Conservation (phyloP, 2,888 invertebrate species). For the Drosophila neotestacea region DNA sequence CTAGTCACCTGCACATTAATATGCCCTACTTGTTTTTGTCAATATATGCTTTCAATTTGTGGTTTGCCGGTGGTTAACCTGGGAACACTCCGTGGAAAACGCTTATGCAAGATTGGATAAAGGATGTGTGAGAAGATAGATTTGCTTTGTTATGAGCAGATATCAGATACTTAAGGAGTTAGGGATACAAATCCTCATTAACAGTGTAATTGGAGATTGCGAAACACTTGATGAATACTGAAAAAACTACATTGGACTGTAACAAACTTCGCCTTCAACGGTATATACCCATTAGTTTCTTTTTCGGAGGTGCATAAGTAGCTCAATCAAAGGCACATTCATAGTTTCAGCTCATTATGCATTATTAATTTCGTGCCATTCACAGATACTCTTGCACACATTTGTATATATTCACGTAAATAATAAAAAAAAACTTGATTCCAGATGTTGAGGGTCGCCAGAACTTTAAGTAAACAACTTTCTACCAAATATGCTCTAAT, state of each 20-base stretch:
- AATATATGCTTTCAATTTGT: constrained; percentile 4
- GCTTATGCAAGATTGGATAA: background rate
- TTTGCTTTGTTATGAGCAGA: background rate
- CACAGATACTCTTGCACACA: constrained; percentile 18
- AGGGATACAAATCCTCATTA: background rate
- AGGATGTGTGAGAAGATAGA: background rate
- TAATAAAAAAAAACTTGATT: constrained; percentile 37
- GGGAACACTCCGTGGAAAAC: background rate
- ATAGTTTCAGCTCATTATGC: constrained; percentile 62
- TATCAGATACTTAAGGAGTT: background rate
- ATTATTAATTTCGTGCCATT: constrained; percentile 53
- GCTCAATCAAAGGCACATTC: constrained; percentile 51
- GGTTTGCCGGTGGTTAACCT: background rate
- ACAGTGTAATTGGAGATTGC: background rate
- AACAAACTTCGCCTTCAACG: background rate
- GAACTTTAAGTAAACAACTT: constrained; percentile 57
- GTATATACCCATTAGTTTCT: background rate
- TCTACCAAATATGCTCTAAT: constrained; percentile 61
- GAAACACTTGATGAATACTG: background rate
- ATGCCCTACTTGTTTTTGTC: background rate
- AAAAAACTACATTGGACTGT: background rate
- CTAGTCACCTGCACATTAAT: constrained; percentile 3
- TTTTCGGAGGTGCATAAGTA: background rate
- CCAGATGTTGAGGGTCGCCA: constrained; percentile 50
- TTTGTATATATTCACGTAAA: constrained; percentile 17